phyloP scores from a whole-genome alignment of 2,797 vertebrate genomes.

The Hypotaenidia okinawae region DNA sequence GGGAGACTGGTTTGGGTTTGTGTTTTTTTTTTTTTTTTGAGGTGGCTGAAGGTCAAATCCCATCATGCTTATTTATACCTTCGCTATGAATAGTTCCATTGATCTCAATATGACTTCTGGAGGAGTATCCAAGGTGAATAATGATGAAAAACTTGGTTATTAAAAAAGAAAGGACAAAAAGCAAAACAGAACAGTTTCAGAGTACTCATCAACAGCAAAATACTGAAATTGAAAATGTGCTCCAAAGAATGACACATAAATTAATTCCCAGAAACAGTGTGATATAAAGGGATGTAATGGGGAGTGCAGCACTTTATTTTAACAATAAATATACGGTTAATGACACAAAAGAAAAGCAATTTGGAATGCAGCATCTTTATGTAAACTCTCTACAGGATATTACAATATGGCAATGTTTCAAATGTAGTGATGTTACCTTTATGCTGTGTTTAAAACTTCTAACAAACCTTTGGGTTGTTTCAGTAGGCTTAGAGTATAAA shows the following conservation, averaged over 20 bases:
- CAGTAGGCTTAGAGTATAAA: background rate
- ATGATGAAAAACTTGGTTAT: background rate
- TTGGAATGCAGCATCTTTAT: background rate
- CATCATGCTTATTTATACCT: constrained; percentile 9
- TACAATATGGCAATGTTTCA: background rate
- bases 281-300: background rate
- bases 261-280: background rate
- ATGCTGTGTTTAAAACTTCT: background rate
- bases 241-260: background rate
- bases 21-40: constrained; percentile 27
- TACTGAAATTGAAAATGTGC: background rate
- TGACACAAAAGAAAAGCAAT: background rate
- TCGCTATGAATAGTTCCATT: constrained; percentile 36
- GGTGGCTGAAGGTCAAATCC: background rate
- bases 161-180: constrained; percentile 19
- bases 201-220: background rate
- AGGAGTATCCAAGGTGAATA: constrained; percentile 5
- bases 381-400: background rate
- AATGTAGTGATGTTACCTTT: background rate
- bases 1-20: background rate
- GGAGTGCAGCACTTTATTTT: background rate
- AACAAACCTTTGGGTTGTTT: background rate
- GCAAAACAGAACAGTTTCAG: background rate
- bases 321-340: background rate
- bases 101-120: constrained; percentile 1